Percentiles rank a stretch among this genome's conserved stretches.
phyloP scores from a whole-genome alignment of 2,797 vertebrate genomes.

The Microcaecilia unicolor region DNA sequence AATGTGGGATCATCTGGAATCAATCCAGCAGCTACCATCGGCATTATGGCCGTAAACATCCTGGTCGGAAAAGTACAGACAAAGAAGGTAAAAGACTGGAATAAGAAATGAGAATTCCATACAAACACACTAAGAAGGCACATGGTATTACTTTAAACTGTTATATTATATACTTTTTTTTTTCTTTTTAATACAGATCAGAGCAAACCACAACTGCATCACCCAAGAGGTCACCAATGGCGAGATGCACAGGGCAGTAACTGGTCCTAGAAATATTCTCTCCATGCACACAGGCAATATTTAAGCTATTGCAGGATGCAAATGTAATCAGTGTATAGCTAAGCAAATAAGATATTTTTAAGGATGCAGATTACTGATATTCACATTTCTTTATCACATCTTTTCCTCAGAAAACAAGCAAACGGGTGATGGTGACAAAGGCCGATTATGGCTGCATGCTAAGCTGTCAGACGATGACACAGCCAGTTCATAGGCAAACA shows the following conservation, averaged over 20 bases:
- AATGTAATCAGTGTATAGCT: no score
- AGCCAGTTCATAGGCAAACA: no score
- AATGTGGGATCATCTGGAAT: constrained; percentile 96
- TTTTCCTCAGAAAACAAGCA: constrained; percentile 10
- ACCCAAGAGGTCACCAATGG: constrained; percentile 17
- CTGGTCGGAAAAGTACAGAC: constrained; percentile 72
- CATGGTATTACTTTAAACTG: constrained; percentile 15
- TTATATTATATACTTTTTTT: constrained; percentile 11
- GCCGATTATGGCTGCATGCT: rapidly evolving
- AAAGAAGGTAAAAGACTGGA: constrained; percentile 36
- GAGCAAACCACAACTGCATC: constrained; percentile 20
- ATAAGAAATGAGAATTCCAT: constrained; percentile 12
- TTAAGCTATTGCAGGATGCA: no score
- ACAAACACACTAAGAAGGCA: constrained; percentile 12
- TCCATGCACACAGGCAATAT: no score
- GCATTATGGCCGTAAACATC: constrained; percentile 98
- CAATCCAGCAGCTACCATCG: constrained; percentile 97
- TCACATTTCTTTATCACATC: background rate
- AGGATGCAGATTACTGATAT: constrained; percentile 22
- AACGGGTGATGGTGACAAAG: constrained; percentile 1
- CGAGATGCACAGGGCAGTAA: no score
- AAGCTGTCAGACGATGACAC: background rate
- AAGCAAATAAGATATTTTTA: constrained; percentile 18
- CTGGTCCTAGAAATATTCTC: no score
- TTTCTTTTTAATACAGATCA: background rate